Evolutionary conservation across 2,888 invertebrate genomes (phyloP), one percentile per base, ranked within the genome.

Genomic region (Ochropleura leucogaster): DNA sequence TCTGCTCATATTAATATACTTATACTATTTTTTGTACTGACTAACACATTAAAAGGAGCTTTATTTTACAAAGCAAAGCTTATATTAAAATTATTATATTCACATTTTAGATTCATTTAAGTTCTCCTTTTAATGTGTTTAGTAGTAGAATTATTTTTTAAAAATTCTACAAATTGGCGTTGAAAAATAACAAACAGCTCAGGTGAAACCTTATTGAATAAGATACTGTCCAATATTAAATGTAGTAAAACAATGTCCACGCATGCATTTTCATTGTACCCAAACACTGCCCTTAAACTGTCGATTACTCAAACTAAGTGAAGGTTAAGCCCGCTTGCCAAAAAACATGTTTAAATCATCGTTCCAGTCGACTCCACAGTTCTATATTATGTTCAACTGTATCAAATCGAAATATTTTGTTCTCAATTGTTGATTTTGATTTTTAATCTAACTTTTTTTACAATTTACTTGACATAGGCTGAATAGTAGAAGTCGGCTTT

Each of bases 241-340:
- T 65, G 51, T 73, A 85, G 75, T 72, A 75, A 65, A 76, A 67
- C 57, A 77, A 81, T 68, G 69, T 78, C 73, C 69, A 80, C 70
- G 82, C 80, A 79, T 82, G 86, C 68, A 68, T 84, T 76, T 80
- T 78, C 20, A 78, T 84, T 82, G 64, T 79, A 73, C 71, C 75
- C 57, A 44, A 57, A 47, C 80, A 87, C 85, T 88, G 85, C 87
- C 87, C 75, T 30, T 14, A 20, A 46, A 53, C 30, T 6, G 51
- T 16, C 6, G 51, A 64, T 18, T 9, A 53, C 42, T 64, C 44
- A 44, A 73, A 76, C 42, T 8, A 49, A 0, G 30, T 8, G 55
- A 55, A 55, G 6, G 12, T 20, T 12, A 20, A 8, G 30, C 16
- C 57, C 4, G 30, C 30, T 57, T 57, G 57, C 3, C 30, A 30